These are phyloP conservation scores for Ametastegia equiseti DNA, from an alignment of 2,888 invertebrate genomes.

Conservation along the genomic window DNA sequence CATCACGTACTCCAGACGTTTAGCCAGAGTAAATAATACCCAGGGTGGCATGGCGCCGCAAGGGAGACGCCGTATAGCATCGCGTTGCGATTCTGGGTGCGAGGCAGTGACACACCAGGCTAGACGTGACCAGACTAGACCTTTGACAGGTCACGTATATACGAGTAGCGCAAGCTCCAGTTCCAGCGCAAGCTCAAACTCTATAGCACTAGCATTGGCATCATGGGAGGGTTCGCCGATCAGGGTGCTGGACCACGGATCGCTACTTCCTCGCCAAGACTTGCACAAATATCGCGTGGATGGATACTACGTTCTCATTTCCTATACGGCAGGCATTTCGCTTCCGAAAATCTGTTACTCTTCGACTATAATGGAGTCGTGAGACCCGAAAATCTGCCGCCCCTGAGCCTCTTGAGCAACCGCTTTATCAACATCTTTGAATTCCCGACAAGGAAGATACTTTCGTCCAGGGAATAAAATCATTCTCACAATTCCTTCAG, in stretches of 20 bases:
- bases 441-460: background rate
- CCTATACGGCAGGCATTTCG: background rate
- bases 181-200: background rate
- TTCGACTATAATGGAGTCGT: background rate
- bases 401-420: too few species aligned
- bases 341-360: conserved; percentile 19
- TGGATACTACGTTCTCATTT: conserved; percentile 20
- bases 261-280: background rate
- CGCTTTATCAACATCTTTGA: conserved; percentile 12
- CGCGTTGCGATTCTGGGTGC: conserved; percentile 23
- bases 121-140: conserved; percentile 39
- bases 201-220: too few species aligned
- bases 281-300: conserved; percentile 4
- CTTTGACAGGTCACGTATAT: conserved; percentile 44
- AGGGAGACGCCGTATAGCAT: background rate
- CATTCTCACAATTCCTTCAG: too few species aligned
- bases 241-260: background rate
- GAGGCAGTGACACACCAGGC: conserved; percentile 22
- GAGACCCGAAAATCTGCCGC: too few species aligned
- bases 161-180: too few species aligned
- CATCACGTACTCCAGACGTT: conserved; percentile 43
- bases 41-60: background rate
- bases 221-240: too few species aligned
- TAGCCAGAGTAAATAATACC: conserved; percentile 45
- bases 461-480: background rate